phyloP scores from a whole-genome alignment of 1,140 invertebrate genomes.

The Rhopalosiphum maidis region DNA sequence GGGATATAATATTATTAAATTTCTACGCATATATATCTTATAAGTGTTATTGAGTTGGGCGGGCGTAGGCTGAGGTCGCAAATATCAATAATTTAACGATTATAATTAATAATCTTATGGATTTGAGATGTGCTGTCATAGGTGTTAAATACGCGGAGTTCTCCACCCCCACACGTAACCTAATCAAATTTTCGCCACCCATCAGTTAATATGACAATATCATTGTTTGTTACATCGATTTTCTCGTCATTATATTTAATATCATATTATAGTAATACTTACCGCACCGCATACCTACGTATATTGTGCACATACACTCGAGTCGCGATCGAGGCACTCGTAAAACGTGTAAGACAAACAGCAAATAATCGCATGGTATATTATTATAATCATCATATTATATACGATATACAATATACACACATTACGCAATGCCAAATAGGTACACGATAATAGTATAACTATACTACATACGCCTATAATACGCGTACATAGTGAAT shows the following conservation, averaged over 20 bases:
- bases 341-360: background rate
- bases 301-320: background rate
- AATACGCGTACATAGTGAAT: background rate
- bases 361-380: too few species aligned
- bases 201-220: too few species aligned
- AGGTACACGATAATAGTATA: too few species aligned
- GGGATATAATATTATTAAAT: background rate
- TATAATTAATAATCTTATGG: background rate
- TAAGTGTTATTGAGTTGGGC: background rate
- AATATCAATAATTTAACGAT: background rate
- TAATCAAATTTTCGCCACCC: background rate
- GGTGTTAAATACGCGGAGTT: too few species aligned
- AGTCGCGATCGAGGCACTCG: background rate
- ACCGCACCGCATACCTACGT: too few species aligned
- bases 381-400: too few species aligned
- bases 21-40: background rate
- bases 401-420: background rate
- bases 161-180: background rate
- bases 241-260: too few species aligned
- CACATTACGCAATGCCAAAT: background rate
- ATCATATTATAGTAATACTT: too few species aligned
- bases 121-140: background rate
- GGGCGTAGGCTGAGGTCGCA: background rate
- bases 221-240: too few species aligned
- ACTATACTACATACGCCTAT: background rate